Percentiles rank a stretch among this genome's conserved stretches.
Evolutionary conservation across 2,888 invertebrate species (phyloP).

Genomic region (Chrysomela aeneicollis): DNA sequence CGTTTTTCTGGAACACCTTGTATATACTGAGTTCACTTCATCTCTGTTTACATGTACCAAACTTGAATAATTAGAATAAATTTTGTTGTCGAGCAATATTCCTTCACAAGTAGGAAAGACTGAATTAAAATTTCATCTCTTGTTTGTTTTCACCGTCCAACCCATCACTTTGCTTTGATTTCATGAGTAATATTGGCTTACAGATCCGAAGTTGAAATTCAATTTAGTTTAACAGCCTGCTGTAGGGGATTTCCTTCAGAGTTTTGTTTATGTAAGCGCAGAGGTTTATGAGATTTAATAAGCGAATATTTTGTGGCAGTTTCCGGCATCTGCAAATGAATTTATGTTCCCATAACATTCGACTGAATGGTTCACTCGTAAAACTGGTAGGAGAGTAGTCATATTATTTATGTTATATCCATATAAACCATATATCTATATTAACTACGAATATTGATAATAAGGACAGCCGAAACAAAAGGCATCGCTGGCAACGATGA

Average conservation of each 20-base stretch:
- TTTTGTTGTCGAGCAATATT: background rate
- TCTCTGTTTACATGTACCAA: too few species aligned
- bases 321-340: background rate
- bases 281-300: slow-evolving; percentile 43
- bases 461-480: too few species aligned
- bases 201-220: slow-evolving; percentile 45
- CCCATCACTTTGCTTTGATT: slow-evolving; percentile 32
- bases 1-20: too few species aligned
- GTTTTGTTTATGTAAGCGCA: slow-evolving; percentile 46
- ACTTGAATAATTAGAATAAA: too few species aligned
- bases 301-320: slow-evolving; percentile 4
- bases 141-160: background rate
- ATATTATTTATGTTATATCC: too few species aligned
- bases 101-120: background rate
- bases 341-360: too few species aligned
- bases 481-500: too few species aligned
- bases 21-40: too few species aligned
- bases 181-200: slow-evolving; percentile 37
- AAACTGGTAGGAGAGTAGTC: too few species aligned
- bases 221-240: slow-evolving; percentile 43
- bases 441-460: too few species aligned
- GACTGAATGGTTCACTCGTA: too few species aligned
- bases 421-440: too few species aligned
- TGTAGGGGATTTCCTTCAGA: slow-evolving; percentile 39
- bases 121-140: background rate